Conservation (phyloP, 2,113 vertebrate genomes). For the Aix galericulata region DNA sequence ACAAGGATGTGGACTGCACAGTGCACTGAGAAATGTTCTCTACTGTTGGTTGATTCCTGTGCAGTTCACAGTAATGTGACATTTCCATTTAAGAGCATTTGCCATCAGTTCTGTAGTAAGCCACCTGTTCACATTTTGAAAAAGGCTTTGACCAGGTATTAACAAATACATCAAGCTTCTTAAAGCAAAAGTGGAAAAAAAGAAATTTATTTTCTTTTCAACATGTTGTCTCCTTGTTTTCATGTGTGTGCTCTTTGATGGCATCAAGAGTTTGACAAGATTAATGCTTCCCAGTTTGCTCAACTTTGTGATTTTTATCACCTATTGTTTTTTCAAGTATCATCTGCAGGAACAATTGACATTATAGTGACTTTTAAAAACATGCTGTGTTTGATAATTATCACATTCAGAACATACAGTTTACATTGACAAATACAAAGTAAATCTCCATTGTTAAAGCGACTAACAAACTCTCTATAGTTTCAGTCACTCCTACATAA, state of each 20-base stretch:
- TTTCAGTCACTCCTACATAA: not conserved
- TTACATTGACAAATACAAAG: not conserved
- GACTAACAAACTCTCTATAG: not conserved
- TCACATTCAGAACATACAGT: not conserved
- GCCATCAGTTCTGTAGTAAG: not conserved
- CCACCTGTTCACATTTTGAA: not conserved
- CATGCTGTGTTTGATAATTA: not conserved
- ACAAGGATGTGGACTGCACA: not conserved
- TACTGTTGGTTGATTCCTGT: not conserved
- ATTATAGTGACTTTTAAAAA: not conserved
- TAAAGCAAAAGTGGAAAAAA: not conserved
- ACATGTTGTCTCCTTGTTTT: not conserved
- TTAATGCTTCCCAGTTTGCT: not conserved
- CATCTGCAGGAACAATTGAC: not conserved
- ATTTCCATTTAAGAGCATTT: not conserved
- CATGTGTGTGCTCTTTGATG: not conserved
- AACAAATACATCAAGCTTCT: not conserved
- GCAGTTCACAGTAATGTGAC: not conserved
- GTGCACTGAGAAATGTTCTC: not conserved
- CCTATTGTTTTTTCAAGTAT: not conserved
- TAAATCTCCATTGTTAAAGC: not conserved
- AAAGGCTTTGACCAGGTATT: not conserved
- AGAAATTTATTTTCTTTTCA: not conserved
- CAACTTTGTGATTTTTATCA: not conserved
- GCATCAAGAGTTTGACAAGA: not conserved